Evolutionary conservation across 2,797 vertebrate species (phyloP), one percentile per base, ranked within the genome.

Genomic region (Gymnopithys bicolor): DNA sequence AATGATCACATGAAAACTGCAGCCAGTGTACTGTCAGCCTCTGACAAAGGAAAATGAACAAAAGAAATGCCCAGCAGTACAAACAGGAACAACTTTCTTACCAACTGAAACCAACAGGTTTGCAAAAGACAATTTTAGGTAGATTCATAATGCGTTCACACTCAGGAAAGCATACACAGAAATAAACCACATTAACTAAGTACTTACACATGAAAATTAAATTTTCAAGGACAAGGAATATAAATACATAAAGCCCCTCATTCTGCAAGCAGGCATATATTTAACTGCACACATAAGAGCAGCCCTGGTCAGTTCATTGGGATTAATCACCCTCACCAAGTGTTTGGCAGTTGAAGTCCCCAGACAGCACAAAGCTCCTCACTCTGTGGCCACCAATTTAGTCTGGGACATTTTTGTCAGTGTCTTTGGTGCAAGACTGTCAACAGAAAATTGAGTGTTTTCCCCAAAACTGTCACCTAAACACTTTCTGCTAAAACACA

Each of bases 1-100:
- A 96, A 92, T 78, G 83, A 82, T 88, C 87, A 87, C 83, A 90
- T 60, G 93, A 69, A 60, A 90, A 82, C 19, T 59, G 63, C 69
- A 89, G 87, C 89, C 56, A 48, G 39, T 5, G 28, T 25, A 14
- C 70, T 64, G 68, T 59, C 84, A 94, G 85, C 67, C 59, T 76
- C 84, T 18, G 17, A 91, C 73, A 93, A 91, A 84, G 66, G 59
- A 23, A 73, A 94, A 86, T 1, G 48, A 92, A 78, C 66, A 86
- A 78, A 81, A 84, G 66, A 82, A 90, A 51, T 59, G 33, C 48
- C 79, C 56, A 16, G 70, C 55, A 84, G 55, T 55, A 73, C 59
- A 41, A 13, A 28, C 30, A 71, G 53, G 73, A 88, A 53, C 66
- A 88, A 70, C 70, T 88, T 84, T n/a, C 83, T 82, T 84, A 41